phyloP scores from a whole-genome alignment of 2,888 invertebrate species.

The Aphodius sticticus region DNA sequence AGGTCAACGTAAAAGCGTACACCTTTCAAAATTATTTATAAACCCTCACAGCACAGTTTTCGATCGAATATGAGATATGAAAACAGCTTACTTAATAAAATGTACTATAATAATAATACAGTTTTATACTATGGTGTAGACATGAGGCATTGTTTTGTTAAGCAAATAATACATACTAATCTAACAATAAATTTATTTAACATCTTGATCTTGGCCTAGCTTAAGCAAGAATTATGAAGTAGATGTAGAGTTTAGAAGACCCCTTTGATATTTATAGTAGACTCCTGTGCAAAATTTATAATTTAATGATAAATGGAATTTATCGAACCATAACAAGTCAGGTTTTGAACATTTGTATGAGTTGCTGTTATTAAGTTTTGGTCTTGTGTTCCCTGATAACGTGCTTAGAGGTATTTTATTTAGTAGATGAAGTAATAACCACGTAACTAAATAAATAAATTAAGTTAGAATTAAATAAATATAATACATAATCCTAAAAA shows the following conservation, averaged over 20 bases:
- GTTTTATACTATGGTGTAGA: neutral
- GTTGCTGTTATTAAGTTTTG: too few species aligned
- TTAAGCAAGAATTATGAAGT: neutral
- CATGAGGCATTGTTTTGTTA: neutral
- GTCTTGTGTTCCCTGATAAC: neutral
- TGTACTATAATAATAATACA: too few species aligned
- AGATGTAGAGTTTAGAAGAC: neutral
- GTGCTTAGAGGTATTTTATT: neutral
- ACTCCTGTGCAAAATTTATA: neutral
- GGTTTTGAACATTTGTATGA: too few species aligned
- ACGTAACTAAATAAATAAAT: too few species aligned
- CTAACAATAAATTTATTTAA: neutral
- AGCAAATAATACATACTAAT: neutral
- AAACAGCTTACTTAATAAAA: neutral
- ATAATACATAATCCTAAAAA: too few species aligned
- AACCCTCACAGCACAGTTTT: neutral
- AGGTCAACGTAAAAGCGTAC: constrained; percentile 4
- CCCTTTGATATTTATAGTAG: neutral
- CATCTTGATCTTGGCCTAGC: neutral
- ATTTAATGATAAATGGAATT: neutral
- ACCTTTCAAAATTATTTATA: neutral
- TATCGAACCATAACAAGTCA: too few species aligned
- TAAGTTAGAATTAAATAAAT: too few species aligned
- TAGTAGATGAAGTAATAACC: neutral
- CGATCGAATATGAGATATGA: neutral